Percentiles rank a stretch among this genome's conserved stretches.
phyloP scores from a whole-genome alignment of 1,140 invertebrate species.

The Fopius arisanus region DNA sequence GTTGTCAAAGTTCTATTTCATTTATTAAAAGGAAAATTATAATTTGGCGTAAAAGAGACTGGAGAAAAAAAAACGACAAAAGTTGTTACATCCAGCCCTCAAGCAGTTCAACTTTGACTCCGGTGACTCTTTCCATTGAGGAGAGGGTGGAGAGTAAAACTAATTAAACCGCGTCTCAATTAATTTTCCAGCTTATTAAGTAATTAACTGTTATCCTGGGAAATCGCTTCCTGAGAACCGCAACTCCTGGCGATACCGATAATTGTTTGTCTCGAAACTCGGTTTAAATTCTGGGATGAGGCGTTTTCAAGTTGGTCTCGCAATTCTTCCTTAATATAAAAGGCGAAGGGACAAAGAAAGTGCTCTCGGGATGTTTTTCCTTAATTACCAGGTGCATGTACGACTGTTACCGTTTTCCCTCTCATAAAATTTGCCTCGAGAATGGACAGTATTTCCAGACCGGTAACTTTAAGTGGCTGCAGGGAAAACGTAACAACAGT shows the following conservation, averaged over 20 bases:
- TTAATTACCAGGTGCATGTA: slow-evolving; percentile 41
- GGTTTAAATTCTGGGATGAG: neutral
- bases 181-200: slow-evolving; percentile 57
- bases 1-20: neutral
- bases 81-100: neutral
- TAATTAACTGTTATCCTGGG: slow-evolving; percentile 49
- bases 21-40: neutral
- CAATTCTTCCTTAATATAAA: neutral
- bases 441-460: slow-evolving; percentile 6
- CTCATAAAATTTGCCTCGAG: slow-evolving; percentile 38
- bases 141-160: slow-evolving; percentile 16
- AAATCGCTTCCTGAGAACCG: neutral
- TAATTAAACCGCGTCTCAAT: slow-evolving; percentile 48
- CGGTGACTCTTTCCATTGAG: slow-evolving; percentile 2
- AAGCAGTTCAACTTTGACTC: neutral
- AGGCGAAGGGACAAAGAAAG: neutral
- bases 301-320: neutral
- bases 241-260: neutral
- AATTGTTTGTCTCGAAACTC: neutral
- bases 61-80: neutral
- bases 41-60: neutral
- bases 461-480: neutral
- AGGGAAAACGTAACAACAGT: neutral
- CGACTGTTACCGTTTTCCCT: slow-evolving; percentile 12
- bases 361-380: slow-evolving; percentile 44